Percentiles rank a stretch among this genome's conserved stretches.
Conservation (phyloP, 92 coral and sea anemone genomes). For the Ricordea florida region DNA sequence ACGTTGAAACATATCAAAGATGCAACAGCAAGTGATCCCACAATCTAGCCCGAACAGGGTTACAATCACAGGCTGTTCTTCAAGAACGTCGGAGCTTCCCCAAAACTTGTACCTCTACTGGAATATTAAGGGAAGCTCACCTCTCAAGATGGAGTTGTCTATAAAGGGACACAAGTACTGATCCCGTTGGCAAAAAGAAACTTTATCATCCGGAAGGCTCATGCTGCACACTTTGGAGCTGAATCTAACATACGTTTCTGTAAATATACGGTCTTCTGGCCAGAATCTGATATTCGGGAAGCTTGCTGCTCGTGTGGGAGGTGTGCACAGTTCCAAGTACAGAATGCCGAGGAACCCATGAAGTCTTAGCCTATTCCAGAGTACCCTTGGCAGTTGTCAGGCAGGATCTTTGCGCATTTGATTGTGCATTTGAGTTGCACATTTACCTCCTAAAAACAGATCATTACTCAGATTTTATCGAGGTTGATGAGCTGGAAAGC, state of each 20-base stretch:
- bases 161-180: not conserved
- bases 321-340: conserved; percentile 43
- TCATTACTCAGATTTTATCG: conserved; percentile 32
- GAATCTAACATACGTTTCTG: conserved; percentile 35
- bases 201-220: conserved; percentile 15
- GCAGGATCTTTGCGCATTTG: conserved; percentile 25
- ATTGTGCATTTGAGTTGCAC: too few species aligned
- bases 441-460: conserved; percentile 24
- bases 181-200: conserved; percentile 15
- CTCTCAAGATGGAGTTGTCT: not conserved
- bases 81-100: not conserved
- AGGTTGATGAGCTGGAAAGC: conserved; percentile 23
- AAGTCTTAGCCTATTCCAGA: conserved; percentile 30
- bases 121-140: not conserved
- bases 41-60: not conserved
- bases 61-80: not conserved
- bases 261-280: conserved; percentile 27
- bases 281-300: conserved; percentile 9
- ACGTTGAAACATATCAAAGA: not conserved
- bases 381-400: conserved; percentile 49
- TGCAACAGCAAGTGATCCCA: not conserved
- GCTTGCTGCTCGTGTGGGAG: conserved; percentile 31
- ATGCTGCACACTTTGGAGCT: conserved; percentile 39
- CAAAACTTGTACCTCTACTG: not conserved
- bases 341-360: conserved; percentile 34